These are phyloP conservation scores for Chloroceryle amazona DNA, from an alignment of 2,797 vertebrate genomes.

Conservation along the genomic window DNA sequence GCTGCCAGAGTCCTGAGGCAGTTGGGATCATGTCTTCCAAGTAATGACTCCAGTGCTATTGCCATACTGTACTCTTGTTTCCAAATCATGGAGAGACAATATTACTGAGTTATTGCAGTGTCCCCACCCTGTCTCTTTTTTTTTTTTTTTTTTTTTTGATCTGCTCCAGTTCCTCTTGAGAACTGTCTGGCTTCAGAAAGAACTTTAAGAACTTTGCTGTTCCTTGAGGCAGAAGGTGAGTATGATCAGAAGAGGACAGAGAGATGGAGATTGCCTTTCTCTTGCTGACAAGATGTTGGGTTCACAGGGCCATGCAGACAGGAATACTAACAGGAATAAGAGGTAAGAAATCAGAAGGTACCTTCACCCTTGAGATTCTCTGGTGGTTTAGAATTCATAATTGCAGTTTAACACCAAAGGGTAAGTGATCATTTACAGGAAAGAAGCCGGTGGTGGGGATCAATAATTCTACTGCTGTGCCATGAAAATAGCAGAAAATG, in stretches of 20 bases:
- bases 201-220: neutral
- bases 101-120: neutral
- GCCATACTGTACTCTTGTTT: neutral
- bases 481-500: neutral
- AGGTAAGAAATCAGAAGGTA: neutral
- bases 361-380: neutral
- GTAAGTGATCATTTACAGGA: neutral
- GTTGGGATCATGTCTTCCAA: neutral
- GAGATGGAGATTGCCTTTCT: neutral
- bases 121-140: neutral
- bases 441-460: neutral
- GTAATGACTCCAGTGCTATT: neutral
- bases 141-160: too few relatives aligned
- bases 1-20: neutral
- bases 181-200: neutral
- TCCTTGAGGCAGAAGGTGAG: neutral
- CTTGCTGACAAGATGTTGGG: rapidly evolving
- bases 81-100: neutral
- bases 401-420: neutral
- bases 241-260: neutral
- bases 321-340: neutral
- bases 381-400: neutral
- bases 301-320: neutral
- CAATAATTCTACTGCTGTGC: neutral
- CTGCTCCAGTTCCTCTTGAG: neutral